Conservation (phyloP, 1,140 invertebrate species). For the Thaumatotibia leucotreta region DNA sequence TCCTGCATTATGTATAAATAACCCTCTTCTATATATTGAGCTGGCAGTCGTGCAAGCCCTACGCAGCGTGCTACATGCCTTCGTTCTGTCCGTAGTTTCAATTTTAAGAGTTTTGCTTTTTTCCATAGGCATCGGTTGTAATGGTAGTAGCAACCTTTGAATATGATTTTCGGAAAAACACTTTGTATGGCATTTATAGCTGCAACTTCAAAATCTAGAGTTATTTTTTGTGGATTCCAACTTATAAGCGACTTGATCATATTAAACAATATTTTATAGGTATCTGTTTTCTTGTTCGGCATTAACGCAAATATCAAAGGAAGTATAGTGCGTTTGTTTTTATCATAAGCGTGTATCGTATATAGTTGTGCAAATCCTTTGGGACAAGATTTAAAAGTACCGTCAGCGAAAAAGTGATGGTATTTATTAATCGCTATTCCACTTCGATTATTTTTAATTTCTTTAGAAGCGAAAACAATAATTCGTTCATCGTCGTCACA, state of each 20-base stretch:
- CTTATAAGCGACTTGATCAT: neutral
- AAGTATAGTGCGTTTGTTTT: neutral
- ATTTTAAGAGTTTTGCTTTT: neutral
- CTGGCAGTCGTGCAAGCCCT: neutral
- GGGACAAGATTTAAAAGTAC: slow-evolving; percentile 3
- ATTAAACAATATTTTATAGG: neutral
- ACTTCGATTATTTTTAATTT: neutral
- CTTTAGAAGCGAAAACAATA: slow-evolving; percentile 6
- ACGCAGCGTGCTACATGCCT: neutral
- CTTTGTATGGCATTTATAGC: neutral
- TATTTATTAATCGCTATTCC: neutral
- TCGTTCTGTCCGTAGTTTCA: neutral
- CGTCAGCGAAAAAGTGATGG: neutral
- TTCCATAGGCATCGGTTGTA: neutral
- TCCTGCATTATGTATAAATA: neutral
- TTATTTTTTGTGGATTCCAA: slow-evolving; percentile 3
- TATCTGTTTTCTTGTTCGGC: neutral
- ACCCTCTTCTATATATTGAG: neutral
- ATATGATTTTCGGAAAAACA: neutral
- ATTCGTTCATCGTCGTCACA: neutral
- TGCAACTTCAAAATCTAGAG: slow-evolving; percentile 1
- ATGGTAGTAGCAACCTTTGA: neutral
- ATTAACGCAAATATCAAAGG: slow-evolving; percentile 5
- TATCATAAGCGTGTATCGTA: neutral
- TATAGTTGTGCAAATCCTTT: slow-evolving; percentile 5